These are phyloP conservation scores for Crocuta crocuta DNA, from an alignment of 2,113 vertebrate genomes.

Conservation along the genomic window DNA sequence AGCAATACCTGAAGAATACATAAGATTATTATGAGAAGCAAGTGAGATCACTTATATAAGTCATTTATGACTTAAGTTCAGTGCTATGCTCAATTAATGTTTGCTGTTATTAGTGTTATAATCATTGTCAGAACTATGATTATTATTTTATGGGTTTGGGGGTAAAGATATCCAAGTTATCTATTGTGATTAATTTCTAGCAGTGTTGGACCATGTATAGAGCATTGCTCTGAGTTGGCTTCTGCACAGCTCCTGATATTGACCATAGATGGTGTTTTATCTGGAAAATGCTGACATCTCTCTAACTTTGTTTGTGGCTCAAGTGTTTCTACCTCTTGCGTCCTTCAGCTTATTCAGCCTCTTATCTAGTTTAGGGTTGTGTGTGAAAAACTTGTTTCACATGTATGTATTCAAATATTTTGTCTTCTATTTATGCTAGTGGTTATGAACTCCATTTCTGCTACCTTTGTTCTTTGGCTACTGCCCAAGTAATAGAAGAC, in stretches of 20 bases:
- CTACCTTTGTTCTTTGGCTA: neutral
- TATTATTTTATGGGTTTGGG: constrained; percentile 43
- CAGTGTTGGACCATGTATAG: constrained; percentile 46
- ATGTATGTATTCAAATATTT: neutral
- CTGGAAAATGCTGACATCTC: neutral
- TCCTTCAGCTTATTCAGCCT: neutral
- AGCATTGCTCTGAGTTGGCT: constrained; percentile 31
- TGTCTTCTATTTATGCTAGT: neutral
- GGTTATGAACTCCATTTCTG: neutral
- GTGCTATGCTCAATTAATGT: neutral
- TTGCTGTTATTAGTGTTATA: neutral
- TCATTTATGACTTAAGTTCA: neutral
- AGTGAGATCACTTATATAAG: neutral
- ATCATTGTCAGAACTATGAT: neutral
- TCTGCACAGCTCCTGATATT: neutral
- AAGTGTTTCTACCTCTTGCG: neutral
- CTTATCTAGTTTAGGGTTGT: neutral
- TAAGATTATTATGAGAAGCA: neutral
- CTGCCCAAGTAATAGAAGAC: neutral
- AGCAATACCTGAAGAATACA: neutral
- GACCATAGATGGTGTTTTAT: neutral
- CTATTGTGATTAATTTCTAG: constrained; percentile 73
- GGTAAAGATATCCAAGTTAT: constrained; percentile 59
- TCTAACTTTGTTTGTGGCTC: neutral
- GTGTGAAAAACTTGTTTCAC: neutral